These are phyloP conservation scores for Gambusia yucatana DNA, from an alignment of 2,797 vertebrate species.

Conservation along the genomic window DNA sequence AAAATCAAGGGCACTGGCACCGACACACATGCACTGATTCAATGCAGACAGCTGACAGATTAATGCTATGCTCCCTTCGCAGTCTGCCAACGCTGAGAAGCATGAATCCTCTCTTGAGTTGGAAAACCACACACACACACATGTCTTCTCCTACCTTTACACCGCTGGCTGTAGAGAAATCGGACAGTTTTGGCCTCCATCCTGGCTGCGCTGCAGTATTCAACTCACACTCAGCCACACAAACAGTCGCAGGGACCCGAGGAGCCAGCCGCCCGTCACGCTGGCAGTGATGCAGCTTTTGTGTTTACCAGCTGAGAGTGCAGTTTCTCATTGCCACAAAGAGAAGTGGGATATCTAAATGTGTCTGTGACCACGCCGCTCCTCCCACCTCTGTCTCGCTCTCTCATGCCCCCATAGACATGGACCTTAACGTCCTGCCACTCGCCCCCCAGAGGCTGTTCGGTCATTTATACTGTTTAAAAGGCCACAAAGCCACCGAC, in stretches of 20 bases:
- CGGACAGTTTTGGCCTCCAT: conserved; percentile 77
- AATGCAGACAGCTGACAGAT: conserved; percentile 70
- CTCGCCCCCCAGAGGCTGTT: conserved; percentile 25
- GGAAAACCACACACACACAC: conserved; percentile 23
- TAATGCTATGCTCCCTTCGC: conserved; percentile 67
- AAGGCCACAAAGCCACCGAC: conserved; percentile 33
- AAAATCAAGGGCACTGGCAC: conserved; percentile 14
- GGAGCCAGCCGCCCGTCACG: conserved; percentile 38
- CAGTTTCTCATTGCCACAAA: conserved; percentile 78
- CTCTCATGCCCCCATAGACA: conserved; percentile 36
- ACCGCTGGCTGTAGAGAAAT: conserved; percentile 73
- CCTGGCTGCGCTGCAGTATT: conserved; percentile 15
- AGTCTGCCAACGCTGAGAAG: conserved; percentile 46
- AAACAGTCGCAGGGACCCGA: conserved; percentile 24
- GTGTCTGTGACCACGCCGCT: conserved; percentile 43
- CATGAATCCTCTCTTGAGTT: conserved; percentile 31
- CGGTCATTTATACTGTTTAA: conserved; percentile 41
- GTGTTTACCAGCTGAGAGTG: conserved; percentile 79
- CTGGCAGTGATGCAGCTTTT: conserved; percentile 62
- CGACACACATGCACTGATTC: conserved; percentile 42
- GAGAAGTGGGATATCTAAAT: conserved; percentile 80
- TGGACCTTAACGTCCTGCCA: conserved; percentile 46
- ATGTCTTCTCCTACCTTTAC: conserved; percentile 76
- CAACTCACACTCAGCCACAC: conserved; percentile 23
- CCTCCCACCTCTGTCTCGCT: conserved; percentile 42